Conservation (phyloP, 2,797 vertebrate species). For the Eulemur albifrons region DNA sequence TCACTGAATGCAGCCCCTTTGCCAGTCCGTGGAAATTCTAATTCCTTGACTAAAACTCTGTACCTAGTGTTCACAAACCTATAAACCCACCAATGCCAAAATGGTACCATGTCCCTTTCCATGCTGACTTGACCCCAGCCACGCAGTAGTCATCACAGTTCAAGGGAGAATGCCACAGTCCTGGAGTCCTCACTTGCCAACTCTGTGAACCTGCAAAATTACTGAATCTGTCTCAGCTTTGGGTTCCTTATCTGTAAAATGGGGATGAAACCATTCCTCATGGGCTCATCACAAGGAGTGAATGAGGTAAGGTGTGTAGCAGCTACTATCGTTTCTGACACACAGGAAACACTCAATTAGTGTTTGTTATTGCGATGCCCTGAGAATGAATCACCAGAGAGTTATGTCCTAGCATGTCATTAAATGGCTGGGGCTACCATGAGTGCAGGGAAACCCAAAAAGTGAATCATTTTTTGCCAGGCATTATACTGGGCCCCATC, state of each 20-base stretch:
- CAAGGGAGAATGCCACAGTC: not conserved
- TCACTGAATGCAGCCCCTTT: not conserved
- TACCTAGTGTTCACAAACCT: not conserved
- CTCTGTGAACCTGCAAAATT: not conserved
- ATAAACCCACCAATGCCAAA: not conserved
- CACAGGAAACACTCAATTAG: not conserved
- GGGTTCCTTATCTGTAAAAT: not conserved
- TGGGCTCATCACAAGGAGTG: not conserved
- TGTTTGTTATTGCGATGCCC: not conserved
- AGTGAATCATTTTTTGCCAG: not conserved
- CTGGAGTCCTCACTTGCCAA: not conserved
- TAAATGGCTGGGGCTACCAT: not conserved
- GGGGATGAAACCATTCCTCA: not conserved
- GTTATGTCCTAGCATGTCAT: not conserved
- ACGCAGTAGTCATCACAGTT: not conserved
- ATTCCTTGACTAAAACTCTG: not conserved
- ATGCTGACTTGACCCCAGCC: not conserved
- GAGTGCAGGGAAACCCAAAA: not conserved
- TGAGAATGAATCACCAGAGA: not conserved
- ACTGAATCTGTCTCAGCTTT: not conserved
- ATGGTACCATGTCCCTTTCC: not conserved
- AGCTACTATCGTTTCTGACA: not conserved
- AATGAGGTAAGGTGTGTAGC: not conserved
- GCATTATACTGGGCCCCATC: not conserved
- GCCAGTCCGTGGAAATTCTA: not conserved